A percentile compares a stretch with the other conserved stretches of the same genome.
These are phyloP conservation scores for Lontra canadensis DNA, from an alignment of 2,113 vertebrate genomes.

Conservation along the genomic window DNA sequence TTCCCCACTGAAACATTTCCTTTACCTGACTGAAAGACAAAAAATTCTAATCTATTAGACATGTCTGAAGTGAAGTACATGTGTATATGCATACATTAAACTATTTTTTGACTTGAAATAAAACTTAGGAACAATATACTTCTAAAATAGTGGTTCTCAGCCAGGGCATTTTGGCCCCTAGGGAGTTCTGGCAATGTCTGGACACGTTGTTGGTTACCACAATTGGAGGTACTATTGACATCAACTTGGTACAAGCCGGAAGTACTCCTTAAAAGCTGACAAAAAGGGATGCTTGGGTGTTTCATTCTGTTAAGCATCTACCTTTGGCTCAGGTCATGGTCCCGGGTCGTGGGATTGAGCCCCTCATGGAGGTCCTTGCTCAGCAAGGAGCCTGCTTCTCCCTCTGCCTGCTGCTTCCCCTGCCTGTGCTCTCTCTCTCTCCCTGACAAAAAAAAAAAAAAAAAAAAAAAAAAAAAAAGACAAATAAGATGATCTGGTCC, in stretches of 20 bases:
- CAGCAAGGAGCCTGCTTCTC: not conserved
- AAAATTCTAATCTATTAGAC: not conserved
- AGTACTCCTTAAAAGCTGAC: not conserved
- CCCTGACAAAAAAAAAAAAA: not conserved
- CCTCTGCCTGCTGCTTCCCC: not conserved
- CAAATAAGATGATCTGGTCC: not conserved
- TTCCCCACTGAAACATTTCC: not conserved
- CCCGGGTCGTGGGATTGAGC: not conserved
- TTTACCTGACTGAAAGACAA: not conserved
- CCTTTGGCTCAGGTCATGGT: not conserved
- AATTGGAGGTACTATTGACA: not conserved
- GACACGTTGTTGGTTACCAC: not conserved
- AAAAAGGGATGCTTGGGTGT: not conserved
- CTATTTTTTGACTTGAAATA: not conserved
- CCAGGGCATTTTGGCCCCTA: not conserved
- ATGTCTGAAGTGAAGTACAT: not conserved
- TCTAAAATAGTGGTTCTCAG: not conserved
- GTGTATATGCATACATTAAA: not conserved
- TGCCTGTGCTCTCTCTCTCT: not conserved
- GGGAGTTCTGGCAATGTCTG: not conserved
- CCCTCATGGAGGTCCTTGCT: not conserved
- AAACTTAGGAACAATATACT: not conserved
- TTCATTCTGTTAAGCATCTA: not conserved
- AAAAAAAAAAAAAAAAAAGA: not conserved
- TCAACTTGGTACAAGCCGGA: not conserved